Evolutionary conservation across 2,888 invertebrate species (phyloP), one percentile per base, ranked within the genome.

Genomic region (Diaprepes abbreviatus): DNA sequence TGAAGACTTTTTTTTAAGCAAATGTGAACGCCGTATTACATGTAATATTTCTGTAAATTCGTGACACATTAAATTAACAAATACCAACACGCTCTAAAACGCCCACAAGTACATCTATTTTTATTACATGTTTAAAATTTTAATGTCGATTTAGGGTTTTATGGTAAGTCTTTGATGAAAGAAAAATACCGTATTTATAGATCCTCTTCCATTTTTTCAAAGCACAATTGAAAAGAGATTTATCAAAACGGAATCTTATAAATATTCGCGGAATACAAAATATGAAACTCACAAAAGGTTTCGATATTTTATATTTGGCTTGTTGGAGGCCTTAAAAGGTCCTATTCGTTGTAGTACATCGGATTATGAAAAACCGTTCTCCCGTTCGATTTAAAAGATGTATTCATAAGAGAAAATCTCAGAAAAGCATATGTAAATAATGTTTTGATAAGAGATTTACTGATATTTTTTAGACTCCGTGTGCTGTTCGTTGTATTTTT

Each of bases 261-360:
- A 55, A 36, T 55, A 55, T 55, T 36, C 35, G 55, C 35, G 7
- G 38, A 55, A 55, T 36, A 55, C 7, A 35, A 55, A 35, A 35
- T 35, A 7, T 6, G 17, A 14, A 50, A 43, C 14, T 14, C 28
- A 50, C 28, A 50, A 50, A 50, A 28, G 28, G 14, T 28, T 31
- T 28, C 48, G 48, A 50, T 50, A 50, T 50, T 50, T 50, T 50
- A 50, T 50, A 50, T 50, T 50, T 50, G 48, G 48, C 48, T 50
- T 28, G 48, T 50, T 50, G 48, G 48, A 24, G 12, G 48, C 48
- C 16, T 50, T 50, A 50, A 50, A 50, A 50, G 48, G 48, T 50
- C 48, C 28, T 14, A 31, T 28, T 28, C 48, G 48, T 50, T 28
- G 28, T 50, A 50, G 28, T 50, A 50, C 48, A 50, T 50, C 48